Conservation (phyloP, 1,140 invertebrate genomes). For the Nautilus pompilius region DNA sequence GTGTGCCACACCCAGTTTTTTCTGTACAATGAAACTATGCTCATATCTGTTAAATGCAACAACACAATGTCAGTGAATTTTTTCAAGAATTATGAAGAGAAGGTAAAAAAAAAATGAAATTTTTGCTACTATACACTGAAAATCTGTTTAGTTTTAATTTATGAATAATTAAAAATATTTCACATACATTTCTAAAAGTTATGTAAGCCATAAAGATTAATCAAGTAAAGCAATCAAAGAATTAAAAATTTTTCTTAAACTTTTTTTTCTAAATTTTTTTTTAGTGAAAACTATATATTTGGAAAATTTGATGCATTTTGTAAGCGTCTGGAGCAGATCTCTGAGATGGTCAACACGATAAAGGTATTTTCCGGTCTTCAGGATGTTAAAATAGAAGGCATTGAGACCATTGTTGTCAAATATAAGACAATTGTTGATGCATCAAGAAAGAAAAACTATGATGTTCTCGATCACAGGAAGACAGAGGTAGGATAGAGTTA, state of each 20-base stretch:
- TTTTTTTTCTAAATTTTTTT: slow-evolving; percentile 6
- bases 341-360: slow-evolving; percentile 83
- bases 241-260: background rate
- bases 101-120: no score
- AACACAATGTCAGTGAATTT: no score
- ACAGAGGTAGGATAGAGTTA: slow-evolving; percentile 58
- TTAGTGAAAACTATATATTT: slow-evolving; percentile 92
- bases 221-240: no score
- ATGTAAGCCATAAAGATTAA: no score
- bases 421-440: slow-evolving; percentile 63
- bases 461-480: slow-evolving; percentile 88
- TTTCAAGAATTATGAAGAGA: no score
- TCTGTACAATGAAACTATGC: no score
- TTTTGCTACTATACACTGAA: no score
- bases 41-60: no score
- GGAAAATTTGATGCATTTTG: slow-evolving; percentile 95
- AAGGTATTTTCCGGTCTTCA: slow-evolving; percentile 59
- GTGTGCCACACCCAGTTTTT: no score
- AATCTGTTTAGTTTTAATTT: no score
- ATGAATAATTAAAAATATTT: no score
- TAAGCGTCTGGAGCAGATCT: slow-evolving; percentile 79
- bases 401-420: slow-evolving; percentile 48
- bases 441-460: slow-evolving; percentile 82
- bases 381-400: slow-evolving; percentile 53
- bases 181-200: no score